phyloP scores from a whole-genome alignment of 35 echinoderm and acorn worm species.

The Strongylocentrotus purpuratus region DNA sequence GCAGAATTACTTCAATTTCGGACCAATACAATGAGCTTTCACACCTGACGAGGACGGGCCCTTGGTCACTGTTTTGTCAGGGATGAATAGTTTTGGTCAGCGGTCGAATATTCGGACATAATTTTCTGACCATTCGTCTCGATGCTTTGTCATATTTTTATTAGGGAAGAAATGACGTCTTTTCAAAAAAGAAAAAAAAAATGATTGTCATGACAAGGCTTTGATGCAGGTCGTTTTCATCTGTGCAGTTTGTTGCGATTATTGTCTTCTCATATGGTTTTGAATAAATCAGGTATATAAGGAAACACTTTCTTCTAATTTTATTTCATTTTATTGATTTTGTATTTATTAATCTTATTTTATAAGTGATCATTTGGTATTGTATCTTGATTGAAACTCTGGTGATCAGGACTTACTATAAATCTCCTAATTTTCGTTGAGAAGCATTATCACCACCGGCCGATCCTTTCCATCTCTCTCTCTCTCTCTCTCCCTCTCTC shows the following conservation, averaged over 20 bases:
- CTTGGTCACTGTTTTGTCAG: background rate
- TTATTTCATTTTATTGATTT: no score
- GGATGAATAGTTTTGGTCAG: background rate
- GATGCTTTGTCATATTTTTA: background rate
- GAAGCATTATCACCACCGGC: no score
- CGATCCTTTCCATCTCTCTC: no score
- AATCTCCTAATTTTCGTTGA: no score
- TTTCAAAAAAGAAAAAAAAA: background rate
- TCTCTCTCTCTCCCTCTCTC: no score
- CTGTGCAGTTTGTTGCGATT: background rate
- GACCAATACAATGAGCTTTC: background rate
- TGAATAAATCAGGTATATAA: no score
- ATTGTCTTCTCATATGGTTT: background rate
- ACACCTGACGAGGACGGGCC: background rate
- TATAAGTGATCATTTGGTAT: no score
- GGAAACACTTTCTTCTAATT: no score
- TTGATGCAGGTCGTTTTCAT: background rate
- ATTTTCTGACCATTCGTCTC: background rate
- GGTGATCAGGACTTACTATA: no score
- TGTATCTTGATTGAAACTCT: no score
- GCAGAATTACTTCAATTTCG: background rate
- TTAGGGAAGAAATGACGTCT: no score
- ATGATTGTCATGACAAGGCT: background rate
- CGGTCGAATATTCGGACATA: background rate
- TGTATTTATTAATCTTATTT: no score